These are phyloP conservation scores for Lanius collurio DNA, from an alignment of 2,113 vertebrate genomes.

Conservation along the genomic window DNA sequence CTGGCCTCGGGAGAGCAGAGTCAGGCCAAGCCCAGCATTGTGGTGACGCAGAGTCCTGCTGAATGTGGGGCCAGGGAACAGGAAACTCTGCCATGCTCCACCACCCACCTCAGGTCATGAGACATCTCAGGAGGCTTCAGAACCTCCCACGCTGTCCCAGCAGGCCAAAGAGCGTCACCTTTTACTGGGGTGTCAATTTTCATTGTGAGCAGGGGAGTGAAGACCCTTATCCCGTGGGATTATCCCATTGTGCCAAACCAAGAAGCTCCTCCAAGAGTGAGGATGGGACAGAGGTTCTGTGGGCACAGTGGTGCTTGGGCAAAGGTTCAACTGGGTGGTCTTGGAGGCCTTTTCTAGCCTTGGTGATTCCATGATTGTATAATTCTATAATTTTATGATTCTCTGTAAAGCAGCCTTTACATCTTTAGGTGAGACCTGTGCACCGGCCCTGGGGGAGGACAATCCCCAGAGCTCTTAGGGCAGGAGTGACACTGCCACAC, in stretches of 20 bases:
- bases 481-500: background rate
- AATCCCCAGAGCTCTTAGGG: background rate
- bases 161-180: background rate
- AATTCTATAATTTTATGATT: background rate
- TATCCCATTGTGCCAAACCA: background rate
- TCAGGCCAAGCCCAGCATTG: background rate
- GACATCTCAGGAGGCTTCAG: background rate
- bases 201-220: background rate
- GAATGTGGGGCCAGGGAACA: background rate
- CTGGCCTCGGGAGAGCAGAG: background rate
- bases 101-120: background rate
- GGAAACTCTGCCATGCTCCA: background rate
- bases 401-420: background rate
- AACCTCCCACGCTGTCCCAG: background rate
- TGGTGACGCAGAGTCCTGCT: background rate
- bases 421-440: accelerated
- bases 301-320: background rate
- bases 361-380: too few relatives aligned
- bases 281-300: background rate
- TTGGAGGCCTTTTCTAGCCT: background rate
- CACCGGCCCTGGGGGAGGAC: too few relatives aligned
- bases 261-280: background rate
- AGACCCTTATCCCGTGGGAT: background rate
- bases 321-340: background rate
- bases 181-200: too few relatives aligned